Conservation (phyloP, 2,113 vertebrate species). For the Ellobius talpinus region DNA sequence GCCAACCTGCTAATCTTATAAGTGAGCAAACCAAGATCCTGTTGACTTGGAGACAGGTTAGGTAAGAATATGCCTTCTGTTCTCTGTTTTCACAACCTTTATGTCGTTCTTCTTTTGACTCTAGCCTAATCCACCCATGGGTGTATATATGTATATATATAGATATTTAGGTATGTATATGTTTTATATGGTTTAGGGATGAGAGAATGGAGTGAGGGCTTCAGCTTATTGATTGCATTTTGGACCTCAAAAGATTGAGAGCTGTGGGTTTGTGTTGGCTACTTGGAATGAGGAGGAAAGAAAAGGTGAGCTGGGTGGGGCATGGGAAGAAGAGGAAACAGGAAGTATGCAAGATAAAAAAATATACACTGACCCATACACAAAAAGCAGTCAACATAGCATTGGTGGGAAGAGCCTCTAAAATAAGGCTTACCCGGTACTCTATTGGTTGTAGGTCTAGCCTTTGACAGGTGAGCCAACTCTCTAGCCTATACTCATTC, state of each 20-base stretch:
- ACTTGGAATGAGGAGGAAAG: neutral
- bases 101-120: neutral
- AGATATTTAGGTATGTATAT: neutral
- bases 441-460: neutral
- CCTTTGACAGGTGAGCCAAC: neutral
- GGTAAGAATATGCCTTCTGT: neutral
- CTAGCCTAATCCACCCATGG: neutral
- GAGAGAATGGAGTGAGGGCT: neutral
- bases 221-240: neutral
- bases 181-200: neutral
- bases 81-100: slow-evolving; percentile 35
- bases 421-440: neutral
- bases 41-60: neutral
- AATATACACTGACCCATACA: neutral
- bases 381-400: neutral
- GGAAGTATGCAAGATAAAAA: neutral
- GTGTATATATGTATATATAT: neutral
- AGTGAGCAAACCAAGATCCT: neutral
- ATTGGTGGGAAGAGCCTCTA: neutral
- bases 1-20: neutral
- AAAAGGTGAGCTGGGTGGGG: neutral
- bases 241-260: neutral
- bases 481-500: neutral
- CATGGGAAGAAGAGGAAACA: neutral
- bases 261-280: neutral